Base-by-base conservation (phyloP, 2,113 vertebrate genomes). In the Eudyptes chrysolophus region DNA sequence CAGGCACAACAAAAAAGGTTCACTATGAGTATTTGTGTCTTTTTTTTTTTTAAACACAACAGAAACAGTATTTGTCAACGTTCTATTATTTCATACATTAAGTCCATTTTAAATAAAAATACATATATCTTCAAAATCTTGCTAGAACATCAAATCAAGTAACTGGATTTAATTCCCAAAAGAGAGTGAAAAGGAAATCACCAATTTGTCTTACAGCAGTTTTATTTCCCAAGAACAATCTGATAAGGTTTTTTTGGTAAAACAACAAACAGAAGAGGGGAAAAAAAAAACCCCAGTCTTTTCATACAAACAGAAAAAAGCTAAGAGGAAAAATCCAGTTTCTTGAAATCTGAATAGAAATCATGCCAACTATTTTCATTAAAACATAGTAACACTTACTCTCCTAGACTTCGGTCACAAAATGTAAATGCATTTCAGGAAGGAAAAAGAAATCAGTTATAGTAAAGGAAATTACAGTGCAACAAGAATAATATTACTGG, bases 401-500 rank as follows among this genome's bases (percentile, higher is more conserved):
- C 99, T 99, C 99, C 99, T 99, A 98, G 99, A 99, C 99, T 99
- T 99, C 98, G 98, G 99, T 99, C 98, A 98, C 98, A 99, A 99
- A 99, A 98, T 97, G 98, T 60, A 97, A 98, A 96, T 95, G 99
- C 99, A 98, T 99, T 96, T 98, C 92, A 97, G 98, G 96, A 98
- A 98, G 97, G 91, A 98, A 98, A 98, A 98, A 98, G 98, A 97
- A 98, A 98, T 99, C 96, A 98, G 98, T 98, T 98, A 98, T 72
- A 98, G 98, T 96, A 97, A 89, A 98, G 94, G 92, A 97, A 98
- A 95, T 84, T 92, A 95, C 64, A 96, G 62, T 65, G 78, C 38
- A 97, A 92, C 44, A 92, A 83, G 71, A 94, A 79, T 54, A 93
- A 64, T 61, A 87, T 57, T 55, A 94, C 38, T 64, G 46, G 42